Percentiles rank a stretch among this genome's conserved stretches.
phyloP scores from a whole-genome alignment of 1,140 invertebrate species.

The Euborellia annulipes region DNA sequence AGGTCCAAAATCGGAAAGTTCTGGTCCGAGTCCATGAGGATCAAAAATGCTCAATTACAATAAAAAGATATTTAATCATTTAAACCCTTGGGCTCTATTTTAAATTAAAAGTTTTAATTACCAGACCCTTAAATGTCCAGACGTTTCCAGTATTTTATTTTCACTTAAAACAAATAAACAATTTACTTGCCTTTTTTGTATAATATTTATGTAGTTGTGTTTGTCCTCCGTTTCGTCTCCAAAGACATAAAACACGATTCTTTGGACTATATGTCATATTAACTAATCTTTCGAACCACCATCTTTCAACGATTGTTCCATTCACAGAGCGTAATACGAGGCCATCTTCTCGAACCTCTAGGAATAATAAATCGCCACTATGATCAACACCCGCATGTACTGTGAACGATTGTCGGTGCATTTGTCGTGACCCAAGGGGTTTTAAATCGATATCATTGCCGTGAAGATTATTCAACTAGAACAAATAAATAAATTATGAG shows the following conservation, averaged over 20 bases:
- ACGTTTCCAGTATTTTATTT: too few species aligned
- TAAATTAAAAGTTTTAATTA: too few species aligned
- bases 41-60: too few species aligned
- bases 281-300: slow-evolving; percentile 98
- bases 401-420: slow-evolving; percentile 94
- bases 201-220: slow-evolving; percentile 97
- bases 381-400: slow-evolving; percentile 88
- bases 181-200: slow-evolving; percentile 84
- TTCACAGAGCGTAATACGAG: slow-evolving; percentile 83
- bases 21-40: too few species aligned
- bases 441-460: slow-evolving; percentile 95
- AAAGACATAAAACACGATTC: slow-evolving; percentile 91
- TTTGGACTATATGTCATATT: slow-evolving; percentile 99
- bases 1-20: too few species aligned
- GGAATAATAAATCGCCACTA: slow-evolving; percentile 81
- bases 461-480: slow-evolving; percentile 25
- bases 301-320: slow-evolving; percentile 89
- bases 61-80: too few species aligned
- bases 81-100: too few species aligned
- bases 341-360: slow-evolving; percentile 97
- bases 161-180: too few species aligned
- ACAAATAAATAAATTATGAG: neutral
- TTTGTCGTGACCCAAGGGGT: slow-evolving; percentile 74
- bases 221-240: slow-evolving; percentile 77
- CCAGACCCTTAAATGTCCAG: too few species aligned